Evolutionary conservation across 2,797 vertebrate species (phyloP), one percentile per base, ranked within the genome.

Genomic region (Sciurus vulgaris): DNA sequence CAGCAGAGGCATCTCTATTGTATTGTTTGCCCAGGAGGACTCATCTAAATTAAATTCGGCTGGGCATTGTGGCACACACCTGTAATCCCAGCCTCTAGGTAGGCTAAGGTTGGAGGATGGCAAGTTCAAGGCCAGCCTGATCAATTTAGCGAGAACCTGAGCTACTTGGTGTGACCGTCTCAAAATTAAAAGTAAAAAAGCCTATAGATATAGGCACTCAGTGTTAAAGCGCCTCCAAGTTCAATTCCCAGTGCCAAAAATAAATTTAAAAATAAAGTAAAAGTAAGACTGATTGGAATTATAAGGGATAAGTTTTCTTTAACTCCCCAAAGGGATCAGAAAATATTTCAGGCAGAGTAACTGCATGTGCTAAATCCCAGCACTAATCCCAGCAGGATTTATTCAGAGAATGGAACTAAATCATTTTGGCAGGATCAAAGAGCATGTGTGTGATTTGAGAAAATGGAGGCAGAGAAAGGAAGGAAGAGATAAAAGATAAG

Each of bases 391-490:
- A 70, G 35, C 49, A 89, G 7, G 9, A 11, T 77, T 84, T 17
- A 30, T 90, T 84, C 59, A 89, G 74, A 84, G 63, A 95, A 56
- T 28, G 24, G 92, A 63, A 90, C 14, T 28, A 77, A 49, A 24
- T 81, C 69, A 13, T 22, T 82, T 74, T 85, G 41, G 35, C 30
- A 44, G 51, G 56, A 44, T 28, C 18, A 79, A 85, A 69, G 28
- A 92, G 17, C 24, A 9, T 33, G 6, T n/a, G 51, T 35, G 65
- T 44, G 41, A 38, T 81, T 35, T 63, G 49, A 44, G 51, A 11
- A 61, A 54, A 63, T 8, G 22, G 35, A 70, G 7, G 38, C 26
- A 3, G 33, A 28, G 26, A 51, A 61, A 24, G 20, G 22, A 28
- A 65, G 2, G n/a, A 61, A 86, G 49, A 24, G 24, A 14, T 10